Conservation (phyloP, 2,797 vertebrate genomes). For the Notolepis coatsorum region DNA sequence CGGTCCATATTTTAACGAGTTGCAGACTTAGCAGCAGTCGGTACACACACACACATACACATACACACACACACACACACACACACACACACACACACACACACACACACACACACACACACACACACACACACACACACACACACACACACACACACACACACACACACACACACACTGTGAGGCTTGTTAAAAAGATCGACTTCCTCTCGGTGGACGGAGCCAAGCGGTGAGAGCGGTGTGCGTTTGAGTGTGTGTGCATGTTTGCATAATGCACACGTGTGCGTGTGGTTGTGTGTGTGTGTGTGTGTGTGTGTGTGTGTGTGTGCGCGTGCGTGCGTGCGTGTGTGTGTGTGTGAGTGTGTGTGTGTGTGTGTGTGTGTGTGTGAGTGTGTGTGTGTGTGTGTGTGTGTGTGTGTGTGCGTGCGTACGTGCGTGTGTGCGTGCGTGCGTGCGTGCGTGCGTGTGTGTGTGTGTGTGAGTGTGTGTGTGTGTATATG, state of each 20-base stretch:
- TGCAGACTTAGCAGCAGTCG: too few relatives aligned
- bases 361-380: constrained; percentile 27
- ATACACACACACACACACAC: too few relatives aligned
- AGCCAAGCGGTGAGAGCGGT: constrained; percentile 34
- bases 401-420: constrained; percentile 18
- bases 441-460: constrained; percentile 3
- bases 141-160: too few relatives aligned
- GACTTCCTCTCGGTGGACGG: constrained; percentile 67
- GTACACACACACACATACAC: too few relatives aligned
- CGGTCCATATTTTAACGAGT: constrained; percentile 76
- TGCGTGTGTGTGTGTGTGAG: constrained; percentile 12
- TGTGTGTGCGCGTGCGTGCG: constrained; percentile 6
- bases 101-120: too few relatives aligned
- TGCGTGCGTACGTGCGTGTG: constrained; percentile 12
- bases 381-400: constrained; percentile 22
- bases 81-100: too few relatives aligned
- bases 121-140: too few relatives aligned
- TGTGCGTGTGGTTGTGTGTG: constrained; percentile 25
- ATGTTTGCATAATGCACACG: constrained; percentile 6
- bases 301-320: constrained; percentile 20
- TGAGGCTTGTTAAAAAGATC: constrained; percentile 69
- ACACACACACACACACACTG: too few relatives aligned
- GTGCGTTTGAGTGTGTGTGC: constrained; percentile 22
- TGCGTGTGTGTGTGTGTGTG: constrained; percentile 1
- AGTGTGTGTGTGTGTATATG: constrained; percentile 7